Base-by-base conservation (phyloP, 2,797 vertebrate genomes). In the Aldrovandia affinis region DNA sequence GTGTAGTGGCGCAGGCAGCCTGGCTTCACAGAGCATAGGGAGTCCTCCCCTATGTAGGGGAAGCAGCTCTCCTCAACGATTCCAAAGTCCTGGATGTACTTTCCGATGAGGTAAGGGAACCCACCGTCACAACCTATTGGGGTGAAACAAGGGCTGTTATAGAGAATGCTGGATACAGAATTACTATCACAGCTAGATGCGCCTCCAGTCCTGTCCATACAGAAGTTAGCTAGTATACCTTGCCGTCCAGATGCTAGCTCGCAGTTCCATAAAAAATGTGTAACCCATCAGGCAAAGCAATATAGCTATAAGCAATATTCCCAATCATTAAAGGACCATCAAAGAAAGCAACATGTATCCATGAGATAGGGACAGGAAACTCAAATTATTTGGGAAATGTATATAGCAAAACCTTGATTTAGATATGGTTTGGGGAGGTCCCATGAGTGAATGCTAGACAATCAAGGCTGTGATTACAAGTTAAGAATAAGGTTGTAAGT, bases 21-120 rank as follows among this genome's bases (percentile, higher is more conserved):
- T 2, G 89, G 77, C 70, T 94, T 94, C 30, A 95, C 50, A 0
- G 77, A 86, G 85, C 98, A 99, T 0, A 96, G 96, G 1, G 94
- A 89, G 87, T 97, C 90, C 0, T 14, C 77, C 6, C 73, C 98
- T 0, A 87, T 88, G 85, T 99, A 99, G 0, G 98, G 97, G 79
- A 96, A 98, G 88, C 98, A 98, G 0, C 90, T 89, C 87, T 99
- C 98, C 6, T 98, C 98, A 81, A 99, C 97, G 2, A 99, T 82
- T 52, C 98, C 98, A 0, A 98, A 99, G 87, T 99, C 98, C 89
- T 99, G 98, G 7, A 92, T 88, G 0, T 98, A 97, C 87, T 99
- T 99, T 8, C 98, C 98, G 8, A 96, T 96, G 86, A 99, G 96
- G 88, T 98, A 99, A 0, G 98, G 98, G 89, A 99, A 99, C 0